A percentile compares a stretch with the other conserved stretches of the same genome.
These are phyloP conservation scores for Drosophila mimetica DNA, from an alignment of 2,888 invertebrate genomes.

Conservation along the genomic window DNA sequence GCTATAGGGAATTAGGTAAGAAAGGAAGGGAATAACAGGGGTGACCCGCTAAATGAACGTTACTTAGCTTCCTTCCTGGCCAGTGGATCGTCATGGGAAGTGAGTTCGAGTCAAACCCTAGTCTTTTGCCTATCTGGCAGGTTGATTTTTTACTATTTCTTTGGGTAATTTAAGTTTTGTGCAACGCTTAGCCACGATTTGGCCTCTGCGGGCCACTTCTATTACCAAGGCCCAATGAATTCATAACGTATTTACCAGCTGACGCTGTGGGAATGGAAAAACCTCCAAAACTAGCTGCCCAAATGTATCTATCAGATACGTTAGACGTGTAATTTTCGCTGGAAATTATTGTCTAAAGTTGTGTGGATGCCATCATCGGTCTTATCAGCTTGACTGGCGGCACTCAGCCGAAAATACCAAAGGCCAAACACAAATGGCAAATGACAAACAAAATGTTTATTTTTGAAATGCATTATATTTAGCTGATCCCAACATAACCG, in stretches of 20 bases:
- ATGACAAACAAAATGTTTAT: slow-evolving; percentile 33
- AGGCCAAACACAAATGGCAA: slow-evolving; percentile 25
- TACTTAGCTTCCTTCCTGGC: slow-evolving; percentile 30
- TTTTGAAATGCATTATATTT: slow-evolving; percentile 55
- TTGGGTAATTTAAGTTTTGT: slow-evolving; percentile 30
- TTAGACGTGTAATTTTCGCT: slow-evolving; percentile 6
- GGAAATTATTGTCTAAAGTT: slow-evolving; percentile 2
- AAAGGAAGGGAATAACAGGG: slow-evolving; percentile 15
- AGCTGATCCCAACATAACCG: slow-evolving; percentile 37
- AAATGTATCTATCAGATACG: slow-evolving; percentile 18
- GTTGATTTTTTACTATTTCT: slow-evolving; percentile 18
- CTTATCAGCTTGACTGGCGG: slow-evolving; percentile 30
- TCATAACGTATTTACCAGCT: slow-evolving; percentile 74
- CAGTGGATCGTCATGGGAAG: slow-evolving; percentile 67
- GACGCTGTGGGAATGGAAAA: slow-evolving; percentile 59
- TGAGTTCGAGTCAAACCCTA: slow-evolving; percentile 46
- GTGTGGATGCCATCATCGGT: slow-evolving; percentile 7
- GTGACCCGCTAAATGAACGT: slow-evolving; percentile 37
- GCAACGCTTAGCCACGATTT: slow-evolving; percentile 57
- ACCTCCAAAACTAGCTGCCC: slow-evolving; percentile 21
- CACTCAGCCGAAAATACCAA: slow-evolving; percentile 38
- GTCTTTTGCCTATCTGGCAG: slow-evolving; percentile 37
- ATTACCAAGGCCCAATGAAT: slow-evolving; percentile 47
- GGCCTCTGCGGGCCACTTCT: slow-evolving; percentile 55
- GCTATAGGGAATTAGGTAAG: slow-evolving; percentile 23